These are phyloP conservation scores for Ostrea denselamellosa DNA, from an alignment of 1,140 invertebrate genomes.

Conservation along the genomic window DNA sequence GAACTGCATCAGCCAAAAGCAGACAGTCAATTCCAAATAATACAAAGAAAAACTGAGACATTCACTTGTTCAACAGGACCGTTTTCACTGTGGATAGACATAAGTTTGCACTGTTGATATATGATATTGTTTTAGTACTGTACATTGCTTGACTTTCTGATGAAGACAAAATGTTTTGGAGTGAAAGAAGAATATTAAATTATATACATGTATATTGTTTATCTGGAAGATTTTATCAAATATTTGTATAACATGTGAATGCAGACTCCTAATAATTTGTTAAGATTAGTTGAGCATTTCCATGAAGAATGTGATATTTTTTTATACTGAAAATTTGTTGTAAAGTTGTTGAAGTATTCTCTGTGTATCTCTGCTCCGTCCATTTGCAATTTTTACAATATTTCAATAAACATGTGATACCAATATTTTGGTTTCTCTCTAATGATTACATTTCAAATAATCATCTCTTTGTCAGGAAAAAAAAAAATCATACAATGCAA, in stretches of 20 bases:
- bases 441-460: too few species aligned
- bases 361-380: constrained; percentile 11
- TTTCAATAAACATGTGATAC: constrained; percentile 38
- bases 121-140: neutral
- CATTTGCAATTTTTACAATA: neutral
- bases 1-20: constrained; percentile 58
- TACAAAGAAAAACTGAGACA: neutral
- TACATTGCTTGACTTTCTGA: constrained; percentile 1
- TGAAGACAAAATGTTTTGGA: neutral
- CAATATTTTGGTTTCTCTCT: neutral
- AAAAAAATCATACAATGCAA: too few species aligned
- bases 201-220: neutral
- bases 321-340: neutral
- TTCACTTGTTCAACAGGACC: neutral
- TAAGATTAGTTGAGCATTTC: neutral
- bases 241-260: neutral
- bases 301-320: constrained; percentile 9
- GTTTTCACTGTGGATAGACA: neutral
- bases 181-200: constrained; percentile 45
- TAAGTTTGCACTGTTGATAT: neutral
- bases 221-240: neutral
- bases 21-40: constrained; percentile 20
- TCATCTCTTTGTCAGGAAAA: too few species aligned
- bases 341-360: neutral
- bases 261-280: neutral